Evolutionary conservation across 2,888 invertebrate species (phyloP).

Genomic region (Auanema sp.): DNA sequence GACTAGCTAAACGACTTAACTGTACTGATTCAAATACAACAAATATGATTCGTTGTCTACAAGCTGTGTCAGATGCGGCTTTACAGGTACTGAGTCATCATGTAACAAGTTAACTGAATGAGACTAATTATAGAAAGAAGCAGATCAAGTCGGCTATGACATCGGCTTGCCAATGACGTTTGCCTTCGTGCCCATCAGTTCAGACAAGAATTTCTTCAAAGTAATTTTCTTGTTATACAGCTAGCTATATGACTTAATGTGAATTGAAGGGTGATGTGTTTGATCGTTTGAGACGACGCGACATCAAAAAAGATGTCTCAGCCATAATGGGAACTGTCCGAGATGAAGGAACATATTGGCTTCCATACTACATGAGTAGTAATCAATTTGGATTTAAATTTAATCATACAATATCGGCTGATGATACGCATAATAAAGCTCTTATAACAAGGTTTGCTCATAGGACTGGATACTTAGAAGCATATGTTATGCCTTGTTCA

Average conservation of each 20-base stretch:
- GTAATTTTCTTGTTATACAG: conserved; percentile 18
- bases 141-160: conserved; percentile 55
- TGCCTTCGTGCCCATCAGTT: conserved; percentile 89
- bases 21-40: conserved; percentile 54
- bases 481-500: conserved; percentile 8
- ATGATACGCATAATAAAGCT: conserved; percentile 56
- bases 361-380: conserved; percentile 59
- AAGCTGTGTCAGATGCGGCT: conserved; percentile 70
- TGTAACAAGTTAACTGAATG: background rate
- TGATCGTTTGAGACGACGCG: conserved; percentile 67
- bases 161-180: conserved; percentile 71
- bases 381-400: conserved; percentile 58
- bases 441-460: conserved; percentile 30
- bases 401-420: conserved; percentile 60
- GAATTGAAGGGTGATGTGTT: conserved; percentile 75
- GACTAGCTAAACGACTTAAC: conserved; percentile 52
- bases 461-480: background rate
- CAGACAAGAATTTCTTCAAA: conserved; percentile 77
- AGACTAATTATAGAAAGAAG: conserved; percentile 36
- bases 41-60: conserved; percentile 75
- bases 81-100: conserved; percentile 66
- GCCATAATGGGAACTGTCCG: conserved; percentile 84
- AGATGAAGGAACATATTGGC: conserved; percentile 78
- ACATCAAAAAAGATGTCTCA: conserved; percentile 84
- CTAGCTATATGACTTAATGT: background rate